Conservation (phyloP, 1,140 invertebrate species). For the Leguminivora glycinivorella region DNA sequence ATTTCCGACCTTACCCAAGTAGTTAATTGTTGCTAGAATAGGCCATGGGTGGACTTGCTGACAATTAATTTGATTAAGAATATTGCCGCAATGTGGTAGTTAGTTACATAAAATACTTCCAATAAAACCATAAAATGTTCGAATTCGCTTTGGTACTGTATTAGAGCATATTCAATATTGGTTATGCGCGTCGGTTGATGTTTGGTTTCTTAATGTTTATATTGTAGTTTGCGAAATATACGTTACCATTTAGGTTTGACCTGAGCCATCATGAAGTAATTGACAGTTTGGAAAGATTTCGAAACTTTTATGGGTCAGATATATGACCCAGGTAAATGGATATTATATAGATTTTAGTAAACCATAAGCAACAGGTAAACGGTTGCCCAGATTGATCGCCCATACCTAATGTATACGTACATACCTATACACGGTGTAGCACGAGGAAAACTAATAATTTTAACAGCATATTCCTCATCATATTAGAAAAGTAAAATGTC, state of each 20-base stretch:
- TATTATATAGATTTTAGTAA: background rate
- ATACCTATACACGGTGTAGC: no score
- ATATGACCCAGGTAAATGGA: background rate
- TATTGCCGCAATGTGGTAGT: slow-evolving; percentile 46
- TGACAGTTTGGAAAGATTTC: background rate
- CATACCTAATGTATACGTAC: no score
- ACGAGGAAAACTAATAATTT: no score
- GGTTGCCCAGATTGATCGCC: no score
- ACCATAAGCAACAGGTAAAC: background rate
- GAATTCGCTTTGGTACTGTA: slow-evolving; percentile 24
- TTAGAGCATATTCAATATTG: slow-evolving; percentile 24
- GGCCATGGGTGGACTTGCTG: slow-evolving; percentile 36
- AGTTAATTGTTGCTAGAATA: slow-evolving; percentile 58
- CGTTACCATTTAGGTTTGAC: slow-evolving; percentile 25
- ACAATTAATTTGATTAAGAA: slow-evolving; percentile 66
- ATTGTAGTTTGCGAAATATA: slow-evolving; percentile 20
- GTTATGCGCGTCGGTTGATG: slow-evolving; percentile 12
- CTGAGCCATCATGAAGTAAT: slow-evolving; percentile 8
- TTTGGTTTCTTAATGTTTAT: slow-evolving; percentile 26
- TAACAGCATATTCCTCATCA: no score
- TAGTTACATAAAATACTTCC: slow-evolving; percentile 48
- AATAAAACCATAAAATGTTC: slow-evolving; percentile 23
- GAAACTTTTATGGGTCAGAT: background rate
- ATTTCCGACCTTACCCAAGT: slow-evolving; percentile 63
- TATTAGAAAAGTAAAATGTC: no score